Evolutionary conservation across 2,797 vertebrate species (phyloP).

Genomic region (Emys orbicularis): DNA sequence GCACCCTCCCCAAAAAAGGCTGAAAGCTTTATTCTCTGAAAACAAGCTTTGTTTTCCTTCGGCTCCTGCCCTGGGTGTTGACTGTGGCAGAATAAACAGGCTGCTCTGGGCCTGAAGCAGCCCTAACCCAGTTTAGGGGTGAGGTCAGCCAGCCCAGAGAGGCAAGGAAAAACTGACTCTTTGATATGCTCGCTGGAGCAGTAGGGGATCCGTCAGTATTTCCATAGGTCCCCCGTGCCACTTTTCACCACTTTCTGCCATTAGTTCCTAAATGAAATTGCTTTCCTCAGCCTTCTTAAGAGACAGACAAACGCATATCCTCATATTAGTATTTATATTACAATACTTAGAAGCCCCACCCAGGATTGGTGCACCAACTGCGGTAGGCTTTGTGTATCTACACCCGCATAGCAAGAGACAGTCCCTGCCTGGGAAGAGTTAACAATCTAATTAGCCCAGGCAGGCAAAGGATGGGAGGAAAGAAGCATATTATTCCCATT

Average conservation of each 20-base stretch:
- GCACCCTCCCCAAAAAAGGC: background rate
- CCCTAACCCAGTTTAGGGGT: background rate
- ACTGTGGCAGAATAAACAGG: background rate
- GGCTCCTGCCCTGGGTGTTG: background rate
- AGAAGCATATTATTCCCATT: background rate
- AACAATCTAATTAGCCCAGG: background rate
- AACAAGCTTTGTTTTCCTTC: constrained; percentile 22
- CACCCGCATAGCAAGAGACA: background rate
- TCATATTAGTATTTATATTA: background rate
- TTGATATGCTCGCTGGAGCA: background rate
- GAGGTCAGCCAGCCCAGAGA: background rate
- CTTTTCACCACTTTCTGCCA: background rate
- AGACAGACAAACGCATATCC: background rate
- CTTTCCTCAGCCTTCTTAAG: background rate
- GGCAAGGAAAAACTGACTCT: background rate
- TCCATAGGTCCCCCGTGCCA: background rate
- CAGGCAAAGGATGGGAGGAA: background rate
- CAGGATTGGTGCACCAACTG: background rate
- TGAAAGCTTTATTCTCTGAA: background rate
- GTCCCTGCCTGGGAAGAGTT: background rate
- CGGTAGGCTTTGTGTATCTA: background rate
- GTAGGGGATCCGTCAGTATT: background rate
- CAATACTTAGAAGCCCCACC: background rate
- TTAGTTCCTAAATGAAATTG: background rate
- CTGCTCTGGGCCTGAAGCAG: background rate